phyloP scores from a whole-genome alignment of 1,140 invertebrate species.

The Alviniconcha marisindica region DNA sequence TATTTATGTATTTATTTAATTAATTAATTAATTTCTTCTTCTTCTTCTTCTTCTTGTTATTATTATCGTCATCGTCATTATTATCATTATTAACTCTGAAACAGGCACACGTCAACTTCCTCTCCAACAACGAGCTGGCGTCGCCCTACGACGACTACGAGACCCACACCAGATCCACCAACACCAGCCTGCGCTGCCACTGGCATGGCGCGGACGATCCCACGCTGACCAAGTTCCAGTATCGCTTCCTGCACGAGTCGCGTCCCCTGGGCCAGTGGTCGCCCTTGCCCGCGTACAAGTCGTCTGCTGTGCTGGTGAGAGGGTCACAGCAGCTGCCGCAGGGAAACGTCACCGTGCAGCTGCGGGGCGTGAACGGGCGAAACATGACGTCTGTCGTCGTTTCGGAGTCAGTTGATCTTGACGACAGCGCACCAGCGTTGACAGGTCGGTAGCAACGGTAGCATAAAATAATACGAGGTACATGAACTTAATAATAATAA shows the following conservation, averaged over 20 bases:
- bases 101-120: neutral
- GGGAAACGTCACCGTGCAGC: neutral
- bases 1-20: no score
- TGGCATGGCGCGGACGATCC: neutral
- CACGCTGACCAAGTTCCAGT: neutral
- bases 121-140: neutral
- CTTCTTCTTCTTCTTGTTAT: no score
- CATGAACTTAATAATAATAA: no score
- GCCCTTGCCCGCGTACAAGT: neutral
- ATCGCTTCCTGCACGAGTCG: slow-evolving; percentile 7
- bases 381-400: slow-evolving; percentile 5
- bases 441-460: slow-evolving; percentile 25
- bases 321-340: neutral
- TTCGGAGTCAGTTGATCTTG: neutral
- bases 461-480: no score
- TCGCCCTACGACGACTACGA: neutral
- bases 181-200: neutral
- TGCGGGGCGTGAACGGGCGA: slow-evolving; percentile 7
- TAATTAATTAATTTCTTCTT: no score
- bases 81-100: no score
- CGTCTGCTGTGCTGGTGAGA: neutral
- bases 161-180: neutral
- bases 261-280: neutral
- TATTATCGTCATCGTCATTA: no score
- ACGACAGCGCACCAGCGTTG: slow-evolving; percentile 8